Evolutionary conservation across 2,113 vertebrate genomes (phyloP).

Genomic region (Odocoileus virginianus): DNA sequence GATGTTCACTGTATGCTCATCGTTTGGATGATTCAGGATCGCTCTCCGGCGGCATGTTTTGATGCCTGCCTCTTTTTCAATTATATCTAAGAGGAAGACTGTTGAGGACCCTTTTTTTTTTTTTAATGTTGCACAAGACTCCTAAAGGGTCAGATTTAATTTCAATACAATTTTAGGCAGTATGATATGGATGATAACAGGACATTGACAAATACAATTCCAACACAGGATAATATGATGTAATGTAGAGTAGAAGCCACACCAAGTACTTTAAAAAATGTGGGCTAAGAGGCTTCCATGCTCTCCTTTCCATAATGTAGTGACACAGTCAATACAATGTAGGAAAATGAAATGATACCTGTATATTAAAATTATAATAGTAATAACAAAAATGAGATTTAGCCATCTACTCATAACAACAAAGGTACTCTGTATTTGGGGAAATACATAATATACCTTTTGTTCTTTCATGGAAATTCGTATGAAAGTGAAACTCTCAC

Average conservation of each 20-base stretch:
- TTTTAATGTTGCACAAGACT: constrained; percentile 74
- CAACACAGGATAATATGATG: constrained; percentile 39
- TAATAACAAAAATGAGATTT: background rate
- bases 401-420: background rate
- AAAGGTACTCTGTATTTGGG: background rate
- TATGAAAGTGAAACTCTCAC: background rate
- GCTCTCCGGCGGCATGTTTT: constrained; percentile 75
- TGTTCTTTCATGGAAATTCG: background rate
- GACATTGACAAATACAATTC: constrained; percentile 72
- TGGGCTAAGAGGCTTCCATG: background rate
- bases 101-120: constrained; percentile 61
- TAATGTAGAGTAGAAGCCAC: constrained; percentile 9
- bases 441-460: background rate
- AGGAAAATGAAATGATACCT: background rate
- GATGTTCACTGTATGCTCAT: constrained; percentile 78
- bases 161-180: constrained; percentile 75
- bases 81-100: constrained; percentile 82
- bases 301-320: background rate
- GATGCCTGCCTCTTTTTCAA: constrained; percentile 82
- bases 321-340: background rate
- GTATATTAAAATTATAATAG: background rate
- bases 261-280: background rate
- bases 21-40: constrained; percentile 80
- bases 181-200: constrained; percentile 76
- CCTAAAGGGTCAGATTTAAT: constrained; percentile 79